Conservation (phyloP, 2,113 vertebrate genomes). For the Rhinoderma darwinii region DNA sequence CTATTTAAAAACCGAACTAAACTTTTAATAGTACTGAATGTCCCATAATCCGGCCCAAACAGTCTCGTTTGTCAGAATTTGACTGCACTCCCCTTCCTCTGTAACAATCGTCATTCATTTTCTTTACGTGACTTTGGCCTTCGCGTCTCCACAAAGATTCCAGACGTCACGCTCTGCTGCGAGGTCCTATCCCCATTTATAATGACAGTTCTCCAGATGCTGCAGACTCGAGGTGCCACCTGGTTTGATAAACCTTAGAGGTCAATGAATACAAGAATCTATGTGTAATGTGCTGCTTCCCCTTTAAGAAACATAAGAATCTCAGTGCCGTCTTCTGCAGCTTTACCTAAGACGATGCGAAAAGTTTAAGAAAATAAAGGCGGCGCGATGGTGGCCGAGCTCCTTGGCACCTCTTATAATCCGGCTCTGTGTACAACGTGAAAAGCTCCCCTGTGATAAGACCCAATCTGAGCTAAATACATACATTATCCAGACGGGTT, state of each 20-base stretch:
- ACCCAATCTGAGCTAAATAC: background rate
- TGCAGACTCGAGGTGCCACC: too few species aligned
- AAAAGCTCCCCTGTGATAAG: slow-evolving; percentile 24
- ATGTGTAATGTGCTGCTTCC: background rate
- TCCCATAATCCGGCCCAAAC: too few species aligned
- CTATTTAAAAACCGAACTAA: too few species aligned
- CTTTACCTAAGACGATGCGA: background rate
- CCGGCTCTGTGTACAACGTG: background rate
- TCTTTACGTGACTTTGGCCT: too few species aligned
- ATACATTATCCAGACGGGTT: background rate
- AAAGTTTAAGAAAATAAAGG: slow-evolving; percentile 21
- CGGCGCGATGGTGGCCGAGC: background rate
- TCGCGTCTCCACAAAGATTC: too few species aligned
- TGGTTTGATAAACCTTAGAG: too few species aligned
- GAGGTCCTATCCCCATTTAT: too few species aligned
- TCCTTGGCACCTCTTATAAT: background rate
- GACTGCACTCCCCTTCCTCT: too few species aligned
- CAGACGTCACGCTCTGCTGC: too few species aligned
- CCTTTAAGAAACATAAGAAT: background rate
- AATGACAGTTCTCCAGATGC: background rate
- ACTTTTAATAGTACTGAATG: too few species aligned
- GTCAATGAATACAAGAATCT: background rate
- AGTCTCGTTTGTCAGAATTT: too few species aligned
- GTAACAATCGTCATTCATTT: too few species aligned
- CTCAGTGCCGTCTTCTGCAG: background rate